phyloP scores from a whole-genome alignment of 2,113 vertebrate species.

The Chloroceryle aenea region DNA sequence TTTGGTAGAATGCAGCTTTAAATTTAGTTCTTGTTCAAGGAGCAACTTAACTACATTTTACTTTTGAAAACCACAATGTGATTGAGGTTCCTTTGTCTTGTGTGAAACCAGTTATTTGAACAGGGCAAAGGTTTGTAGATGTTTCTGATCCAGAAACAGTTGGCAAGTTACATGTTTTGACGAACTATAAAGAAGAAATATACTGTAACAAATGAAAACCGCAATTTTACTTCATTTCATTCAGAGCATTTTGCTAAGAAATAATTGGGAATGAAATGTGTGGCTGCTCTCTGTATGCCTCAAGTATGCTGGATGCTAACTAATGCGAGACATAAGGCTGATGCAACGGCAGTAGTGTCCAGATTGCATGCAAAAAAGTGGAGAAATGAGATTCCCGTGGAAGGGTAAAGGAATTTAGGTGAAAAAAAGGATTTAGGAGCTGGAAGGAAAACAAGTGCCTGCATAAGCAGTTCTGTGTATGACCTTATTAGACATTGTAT shows the following conservation, averaged over 20 bases:
- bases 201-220: neutral
- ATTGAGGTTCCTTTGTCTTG: constrained; percentile 24
- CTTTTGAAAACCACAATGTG: neutral
- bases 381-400: neutral
- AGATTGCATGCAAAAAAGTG: neutral
- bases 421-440: neutral
- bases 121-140: neutral
- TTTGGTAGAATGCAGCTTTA: neutral
- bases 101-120: neutral
- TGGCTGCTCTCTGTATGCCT: neutral
- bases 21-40: neutral
- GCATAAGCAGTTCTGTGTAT: neutral
- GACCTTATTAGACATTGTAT: neutral
- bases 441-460: neutral
- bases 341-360: neutral
- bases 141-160: neutral
- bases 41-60: neutral
- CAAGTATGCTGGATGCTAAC: neutral
- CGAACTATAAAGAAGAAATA: neutral
- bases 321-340: neutral
- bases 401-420: neutral
- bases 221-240: neutral
- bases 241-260: neutral
- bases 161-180: constrained; percentile 5
- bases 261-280: neutral